Evolutionary conservation across 64 coral and sea anemone genomes (phyloP), one percentile per base, ranked within the genome.

Genomic region (Catalaphyllia jardinei): DNA sequence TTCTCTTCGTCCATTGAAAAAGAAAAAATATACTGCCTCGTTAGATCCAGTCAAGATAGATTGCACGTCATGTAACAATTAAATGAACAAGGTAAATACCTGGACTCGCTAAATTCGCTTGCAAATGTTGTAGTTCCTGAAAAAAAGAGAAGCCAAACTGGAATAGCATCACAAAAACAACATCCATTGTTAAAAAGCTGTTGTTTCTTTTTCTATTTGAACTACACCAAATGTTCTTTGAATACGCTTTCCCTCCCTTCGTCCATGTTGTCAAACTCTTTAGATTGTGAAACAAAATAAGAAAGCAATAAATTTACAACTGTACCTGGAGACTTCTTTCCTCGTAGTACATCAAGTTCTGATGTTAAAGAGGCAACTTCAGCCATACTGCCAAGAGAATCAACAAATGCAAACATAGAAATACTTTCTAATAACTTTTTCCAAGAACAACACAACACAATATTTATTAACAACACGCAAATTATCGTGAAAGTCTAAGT

Each of bases 71-170:
- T 22, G 16, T 71, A 64, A 50, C 1, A 84, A 80, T 20, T 27
- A 62, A 33, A 59, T 14, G 62, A 0, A 63, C 71, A 19, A 55
- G 18, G 24, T 46, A 61, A 1, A 50, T 90, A 98, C 96, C 87
- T 94, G 10, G 91, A 89, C 72, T 98, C 92, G 51, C 92, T 94
- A 50, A 88, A 98, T 87, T 98, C 96, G 52, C 93, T 98, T 15
- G 96, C 96, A 35, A 98, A 86, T 31, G 89, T 94, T 15, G 79
- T 87, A 19, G 82, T 69, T 20, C 92, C 92, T 94, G 62, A 59
- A 72, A 85, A 29, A 12, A 89, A 81, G 28, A 35, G 42, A 73
- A 73, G 67, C n/a, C 51, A 52, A 54, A 4, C 60, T 27, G 65
- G 8, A 65, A 65, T 27, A 11, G 4, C 22, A 8, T 27, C 22